Evolutionary conservation across 2,113 vertebrate genomes (phyloP), one percentile per base, ranked within the genome.

Genomic region (Panurus biarmicus): DNA sequence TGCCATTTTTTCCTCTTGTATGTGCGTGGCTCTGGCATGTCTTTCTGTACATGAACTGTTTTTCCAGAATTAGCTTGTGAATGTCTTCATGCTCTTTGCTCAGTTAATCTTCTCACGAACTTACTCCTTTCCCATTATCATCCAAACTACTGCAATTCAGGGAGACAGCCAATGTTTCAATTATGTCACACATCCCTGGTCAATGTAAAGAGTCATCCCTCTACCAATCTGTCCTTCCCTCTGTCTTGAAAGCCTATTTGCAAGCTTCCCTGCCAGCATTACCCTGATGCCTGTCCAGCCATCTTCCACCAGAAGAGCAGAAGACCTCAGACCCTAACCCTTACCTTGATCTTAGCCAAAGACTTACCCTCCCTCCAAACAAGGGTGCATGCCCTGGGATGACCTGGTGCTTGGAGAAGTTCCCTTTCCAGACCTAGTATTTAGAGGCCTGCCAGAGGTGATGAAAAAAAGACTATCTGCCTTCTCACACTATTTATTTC

Each of bases 31-130:
- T 83, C 47, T 58, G 38, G 51, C 40, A 9, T 19, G 14, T 69
- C 33, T 5, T 65, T 83, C n/a, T 83, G n/a, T 21, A 64, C 12
- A 6, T 4, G 1, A 87, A 79, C 33, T 28, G 12, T n/a, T 92
- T 62, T 86, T 67, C 51, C 35, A 73, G 56, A 87, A 72, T n/a
- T 66, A 61, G 19, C n/a, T 77, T 76, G 24, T 51, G 48, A 81
- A 60, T 0, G 1, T 36, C 60, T 83, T 91, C 42, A 65, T 48
- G 62, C 10, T 69, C 29, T 87, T 78, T 45, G 77, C 57, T 86
- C 44, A 51, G 35, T 36, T 69, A 76, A 70, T 94, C 85, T 76
- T 91, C 65, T 75, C 84, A 93, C 3, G 2, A 87, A 78, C n/a
- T 50, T 33, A 60, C 8, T 81, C n/a, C n/a, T 75, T 57, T 75